A percentile compares a stretch with the other conserved stretches of the same genome.
Conservation (phyloP, 2,888 invertebrate genomes). For the Tillus elongatus region DNA sequence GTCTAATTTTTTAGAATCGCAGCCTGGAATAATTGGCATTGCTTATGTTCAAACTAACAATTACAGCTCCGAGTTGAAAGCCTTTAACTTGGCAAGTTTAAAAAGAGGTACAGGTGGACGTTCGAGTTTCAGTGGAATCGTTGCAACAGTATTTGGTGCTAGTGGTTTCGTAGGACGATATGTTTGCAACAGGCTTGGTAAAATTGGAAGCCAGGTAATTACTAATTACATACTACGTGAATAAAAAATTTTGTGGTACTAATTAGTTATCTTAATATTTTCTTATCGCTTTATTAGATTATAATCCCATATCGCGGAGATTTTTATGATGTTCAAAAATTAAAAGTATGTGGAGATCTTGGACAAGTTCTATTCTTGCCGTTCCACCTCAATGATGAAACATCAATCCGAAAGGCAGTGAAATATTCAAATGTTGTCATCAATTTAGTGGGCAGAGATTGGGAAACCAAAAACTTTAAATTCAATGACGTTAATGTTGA, state of each 20-base stretch:
- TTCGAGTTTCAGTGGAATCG: constrained; percentile 91
- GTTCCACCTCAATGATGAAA: constrained; percentile 76
- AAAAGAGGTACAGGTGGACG: constrained; percentile 86
- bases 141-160: constrained; percentile 96
- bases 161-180: constrained; percentile 83
- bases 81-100: constrained; percentile 55
- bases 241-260: no score
- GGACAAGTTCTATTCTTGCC: constrained; percentile 91
- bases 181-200: constrained; percentile 84
- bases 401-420: constrained; percentile 72
- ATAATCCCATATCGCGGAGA: constrained; percentile 90
- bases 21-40: constrained; percentile 32
- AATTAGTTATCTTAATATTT: no score
- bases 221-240: no score
- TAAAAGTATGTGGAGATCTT: constrained; percentile 86
- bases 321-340: constrained; percentile 62
- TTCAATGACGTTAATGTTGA: constrained; percentile 81
- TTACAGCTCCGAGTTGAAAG: constrained; percentile 48
- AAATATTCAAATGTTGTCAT: constrained; percentile 96
- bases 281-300: constrained; percentile 53
- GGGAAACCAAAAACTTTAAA: constrained; percentile 84
- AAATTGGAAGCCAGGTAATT: constrained; percentile 67
- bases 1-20: constrained; percentile 30
- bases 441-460: constrained; percentile 86
- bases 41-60: constrained; percentile 35